These are phyloP conservation scores for Sebastes steindachneri DNA, from an alignment of 2,797 vertebrate genomes.

Conservation along the genomic window DNA sequence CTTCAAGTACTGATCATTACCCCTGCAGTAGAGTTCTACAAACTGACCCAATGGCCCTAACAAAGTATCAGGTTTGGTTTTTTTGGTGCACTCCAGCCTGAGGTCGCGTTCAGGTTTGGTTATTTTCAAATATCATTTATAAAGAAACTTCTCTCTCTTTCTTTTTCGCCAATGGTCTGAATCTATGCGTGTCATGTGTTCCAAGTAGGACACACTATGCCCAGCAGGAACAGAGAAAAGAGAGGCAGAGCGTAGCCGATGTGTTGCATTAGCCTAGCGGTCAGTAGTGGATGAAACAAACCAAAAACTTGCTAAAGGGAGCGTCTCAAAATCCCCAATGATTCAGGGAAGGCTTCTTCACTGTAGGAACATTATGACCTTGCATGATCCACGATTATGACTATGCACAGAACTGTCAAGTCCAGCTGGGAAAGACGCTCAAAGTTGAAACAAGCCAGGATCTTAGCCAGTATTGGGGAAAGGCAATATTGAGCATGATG, in stretches of 20 bases:
- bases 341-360: conserved; percentile 37
- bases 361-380: conserved; percentile 37
- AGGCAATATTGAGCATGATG: background rate
- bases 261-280: conserved; percentile 59
- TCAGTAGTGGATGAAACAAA: conserved; percentile 64
- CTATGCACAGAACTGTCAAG: conserved; percentile 15
- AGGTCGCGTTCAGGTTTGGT: conserved; percentile 34
- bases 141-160: conserved; percentile 33
- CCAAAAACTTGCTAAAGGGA: conserved; percentile 45
- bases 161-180: conserved; percentile 37
- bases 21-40: background rate
- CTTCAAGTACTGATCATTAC: conserved; percentile 3
- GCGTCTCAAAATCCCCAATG: conserved; percentile 34
- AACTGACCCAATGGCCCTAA: background rate
- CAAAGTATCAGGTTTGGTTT: background rate
- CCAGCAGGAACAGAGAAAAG: conserved; percentile 57
- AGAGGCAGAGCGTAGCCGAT: conserved; percentile 41
- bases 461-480: background rate
- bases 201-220: conserved; percentile 66
- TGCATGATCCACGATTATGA: conserved; percentile 34
- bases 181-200: conserved; percentile 62
- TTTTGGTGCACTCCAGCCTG: conserved; percentile 9
- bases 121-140: conserved; percentile 51
- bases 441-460: background rate
- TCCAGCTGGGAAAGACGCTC: background rate